These are phyloP conservation scores for Branchellion lobata DNA, from an alignment of 2,888 invertebrate genomes.

Conservation along the genomic window DNA sequence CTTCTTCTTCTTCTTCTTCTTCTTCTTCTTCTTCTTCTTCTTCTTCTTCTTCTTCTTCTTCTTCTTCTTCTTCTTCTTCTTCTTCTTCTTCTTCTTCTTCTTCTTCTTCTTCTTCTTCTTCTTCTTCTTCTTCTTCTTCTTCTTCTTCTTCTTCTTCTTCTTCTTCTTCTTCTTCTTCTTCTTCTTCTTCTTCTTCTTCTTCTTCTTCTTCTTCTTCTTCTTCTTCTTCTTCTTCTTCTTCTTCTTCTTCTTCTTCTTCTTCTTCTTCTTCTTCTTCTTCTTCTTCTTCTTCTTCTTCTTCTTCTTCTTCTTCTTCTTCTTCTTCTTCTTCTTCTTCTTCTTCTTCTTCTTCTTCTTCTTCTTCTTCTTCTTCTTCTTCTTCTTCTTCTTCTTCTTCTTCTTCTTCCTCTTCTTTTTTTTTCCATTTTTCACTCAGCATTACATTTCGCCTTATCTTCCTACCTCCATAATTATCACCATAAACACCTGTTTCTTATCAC, in stretches of 20 bases:
- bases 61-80: neutral
- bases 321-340: too few species aligned
- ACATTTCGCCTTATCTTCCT: slow-evolving; percentile 49
- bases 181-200: neutral
- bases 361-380: slow-evolving; percentile 60
- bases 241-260: too few species aligned
- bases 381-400: slow-evolving; percentile 58
- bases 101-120: neutral
- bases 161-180: neutral
- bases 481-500: too few species aligned
- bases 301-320: too few species aligned
- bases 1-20: neutral
- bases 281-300: too few species aligned
- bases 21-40: neutral
- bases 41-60: neutral
- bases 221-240: neutral
- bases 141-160: neutral
- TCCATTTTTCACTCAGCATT: slow-evolving; percentile 59
- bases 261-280: too few species aligned
- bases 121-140: neutral
- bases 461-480: neutral
- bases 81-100: neutral
- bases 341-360: slow-evolving; percentile 61
- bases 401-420: too few species aligned
- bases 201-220: neutral